Base-by-base conservation (phyloP, 2,113 vertebrate genomes). In the Melanotaenia duboulayi region DNA sequence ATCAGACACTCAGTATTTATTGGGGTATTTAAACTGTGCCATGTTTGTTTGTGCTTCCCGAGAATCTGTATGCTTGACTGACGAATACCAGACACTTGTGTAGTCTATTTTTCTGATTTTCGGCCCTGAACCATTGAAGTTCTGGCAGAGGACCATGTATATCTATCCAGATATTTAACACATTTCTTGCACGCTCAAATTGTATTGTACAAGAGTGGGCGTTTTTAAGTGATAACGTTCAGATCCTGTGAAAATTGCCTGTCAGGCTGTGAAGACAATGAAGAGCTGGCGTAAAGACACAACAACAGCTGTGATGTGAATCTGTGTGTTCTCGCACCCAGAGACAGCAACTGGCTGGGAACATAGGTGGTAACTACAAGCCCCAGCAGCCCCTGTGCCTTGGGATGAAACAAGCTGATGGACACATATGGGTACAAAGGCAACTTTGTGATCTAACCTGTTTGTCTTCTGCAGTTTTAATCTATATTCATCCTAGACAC, bases 291-390 rank as follows among this genome's bases (percentile, higher is more conserved):
- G 51, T 51, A 56, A 68, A 84, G 78, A 80, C 74, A 65, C 50
- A 76, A 71, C 70, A 81, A 22, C 67, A 70, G 65, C 77, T 77
- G 70, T 71, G 63, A 39, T 76, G n/a, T 19, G 37, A 61, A 58
- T 65, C 20, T 77, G 61, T 69, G 65, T 72, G 63, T 59, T 71
- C 67, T 65, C 64, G 74, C 62, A 71, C 66, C 63, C 66, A 48
- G 77, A 64, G 71, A 82, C 76, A 19, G 63, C n/a, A 7, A 70
- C 50, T 65, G 67, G 48, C 76, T 83, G 76, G 78, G 52, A 83
- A 81, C 60, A 75, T 82, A 58, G 74, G 77, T 55, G 62, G 49
- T 59, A 54, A 60, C 24, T 76, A 75, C 85, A 78, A 83, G 81
- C 55, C 85, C 62, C 55, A 65, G 68, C 81, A 83, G 71, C 79